phyloP scores from a whole-genome alignment of 2,797 vertebrate genomes.

The Podarcis siculus region DNA sequence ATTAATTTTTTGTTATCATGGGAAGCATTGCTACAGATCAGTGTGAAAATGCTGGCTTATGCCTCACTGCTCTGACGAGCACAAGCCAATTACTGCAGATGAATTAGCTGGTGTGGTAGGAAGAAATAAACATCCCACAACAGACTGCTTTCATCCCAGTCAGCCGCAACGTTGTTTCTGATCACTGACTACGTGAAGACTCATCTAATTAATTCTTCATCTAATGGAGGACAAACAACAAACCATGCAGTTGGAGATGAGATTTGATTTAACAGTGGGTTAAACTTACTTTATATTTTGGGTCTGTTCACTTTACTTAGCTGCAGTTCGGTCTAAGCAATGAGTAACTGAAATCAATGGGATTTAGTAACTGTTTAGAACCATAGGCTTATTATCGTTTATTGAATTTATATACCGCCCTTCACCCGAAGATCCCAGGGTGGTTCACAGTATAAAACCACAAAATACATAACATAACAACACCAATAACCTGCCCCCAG shows the following conservation, averaged over 20 bases:
- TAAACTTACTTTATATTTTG: not conserved
- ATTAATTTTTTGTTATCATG: conserved; percentile 51
- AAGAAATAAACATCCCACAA: conserved; percentile 56
- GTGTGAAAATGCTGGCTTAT: conserved; percentile 61
- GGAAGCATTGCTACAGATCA: conserved; percentile 66
- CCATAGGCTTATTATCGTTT: too few species aligned
- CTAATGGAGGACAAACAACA: not conserved
- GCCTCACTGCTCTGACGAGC: conserved; percentile 60
- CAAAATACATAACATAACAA: too few species aligned
- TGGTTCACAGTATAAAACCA: too few species aligned
- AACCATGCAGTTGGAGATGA: not conserved
- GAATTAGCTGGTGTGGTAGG: conserved; percentile 65
- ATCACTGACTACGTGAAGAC: not conserved
- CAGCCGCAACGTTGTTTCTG: conserved; percentile 1
- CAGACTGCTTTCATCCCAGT: conserved; percentile 56
- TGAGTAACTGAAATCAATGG: not conserved
- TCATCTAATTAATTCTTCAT: not conserved
- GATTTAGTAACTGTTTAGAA: not conserved
- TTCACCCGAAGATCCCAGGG: too few species aligned
- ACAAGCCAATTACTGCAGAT: conserved; percentile 69
- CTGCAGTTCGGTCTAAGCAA: not conserved
- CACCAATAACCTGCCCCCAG: too few species aligned
- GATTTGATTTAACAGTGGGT: not conserved
- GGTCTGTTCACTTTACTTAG: not conserved
- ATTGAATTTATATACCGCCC: too few species aligned